Evolutionary conservation across 2,888 invertebrate species (phyloP), one percentile per base, ranked within the genome.

Genomic region (Malacosoma neustria): DNA sequence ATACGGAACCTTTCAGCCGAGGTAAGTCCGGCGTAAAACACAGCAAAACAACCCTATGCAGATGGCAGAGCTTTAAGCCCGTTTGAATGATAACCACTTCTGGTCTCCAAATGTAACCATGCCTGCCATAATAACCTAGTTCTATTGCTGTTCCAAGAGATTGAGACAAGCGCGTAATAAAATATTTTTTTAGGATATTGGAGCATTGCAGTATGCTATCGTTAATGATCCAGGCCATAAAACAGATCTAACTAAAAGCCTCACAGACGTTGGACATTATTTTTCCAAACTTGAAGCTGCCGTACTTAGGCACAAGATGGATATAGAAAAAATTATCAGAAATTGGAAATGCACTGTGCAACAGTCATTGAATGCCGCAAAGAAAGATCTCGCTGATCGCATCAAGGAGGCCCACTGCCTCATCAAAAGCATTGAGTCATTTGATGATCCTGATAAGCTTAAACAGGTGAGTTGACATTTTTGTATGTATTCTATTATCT

Each of bases 271-370:
- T 3, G 80, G 81, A 32, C 82, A 85, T 43, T 87, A 88, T 51
- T 89, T 89, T 47, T 72, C 82, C 0, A 72, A 85, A 42, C 58
- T 89, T 0, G 80, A 81, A 41, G 86, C 82, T 0, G 54, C 73
- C 4, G 58, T 90, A 31, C 89, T 90, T 57, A 77, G 76, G 35
- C 62, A 85, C 32, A 90, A 90, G 48, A 54, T 66, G 7, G 72
- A 81, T 42, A 55, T 88, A 2, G 62, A 76, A 1, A 57, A 66
- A 3, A 56, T 65, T 11, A 46, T 88, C 5, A 40, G 64, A 3
- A 59, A 72, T 48, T 47, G 73, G 3, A 72, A 70, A 43, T 49
- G 40, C 7, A 51, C 57, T 7, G 75, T 82, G 46, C 72, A 61
- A 34, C 57, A 72, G 13, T 79, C 77, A 2, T 54, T 84, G 7